Percentiles rank a stretch among this genome's conserved stretches.
Conservation (phyloP, 2,888 invertebrate genomes). For the Pseudanteris insignis region DNA sequence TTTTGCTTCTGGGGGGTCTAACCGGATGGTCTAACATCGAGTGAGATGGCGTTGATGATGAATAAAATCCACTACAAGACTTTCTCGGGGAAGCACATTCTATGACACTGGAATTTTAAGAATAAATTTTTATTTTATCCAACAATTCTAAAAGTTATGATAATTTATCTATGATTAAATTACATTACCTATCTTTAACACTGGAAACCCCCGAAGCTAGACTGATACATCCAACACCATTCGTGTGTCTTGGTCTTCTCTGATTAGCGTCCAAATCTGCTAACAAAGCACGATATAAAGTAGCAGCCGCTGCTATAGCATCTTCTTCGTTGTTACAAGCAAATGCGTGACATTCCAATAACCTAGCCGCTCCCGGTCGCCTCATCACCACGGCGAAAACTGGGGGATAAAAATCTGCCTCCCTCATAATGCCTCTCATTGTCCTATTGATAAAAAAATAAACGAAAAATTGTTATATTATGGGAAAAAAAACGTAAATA, state of each 20-base stretch:
- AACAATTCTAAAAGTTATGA: neutral
- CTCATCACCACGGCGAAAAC: conserved; percentile 92
- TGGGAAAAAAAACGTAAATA: neutral
- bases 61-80: conserved; percentile 50
- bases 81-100: conserved; percentile 47
- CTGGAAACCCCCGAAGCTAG: conserved; percentile 68
- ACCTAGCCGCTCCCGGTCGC: conserved; percentile 77
- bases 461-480: too few species aligned
- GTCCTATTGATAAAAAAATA: conserved; percentile 49
- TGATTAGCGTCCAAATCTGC: conserved; percentile 69
- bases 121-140: neutral
- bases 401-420: conserved; percentile 75
- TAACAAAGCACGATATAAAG: conserved; percentile 87
- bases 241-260: conserved; percentile 73
- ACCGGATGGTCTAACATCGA: conserved; percentile 64
- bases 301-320: conserved; percentile 90
- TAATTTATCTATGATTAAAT: too few species aligned
- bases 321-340: conserved; percentile 90
- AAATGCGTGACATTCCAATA: conserved; percentile 90
- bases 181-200: conserved; percentile 41
- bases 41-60: conserved; percentile 35
- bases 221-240: conserved; percentile 82
- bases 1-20: conserved; percentile 80
- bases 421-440: conserved; percentile 59
- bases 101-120: conserved; percentile 20